Conservation (phyloP, 1,140 invertebrate genomes). For the Radopholus similis region DNA sequence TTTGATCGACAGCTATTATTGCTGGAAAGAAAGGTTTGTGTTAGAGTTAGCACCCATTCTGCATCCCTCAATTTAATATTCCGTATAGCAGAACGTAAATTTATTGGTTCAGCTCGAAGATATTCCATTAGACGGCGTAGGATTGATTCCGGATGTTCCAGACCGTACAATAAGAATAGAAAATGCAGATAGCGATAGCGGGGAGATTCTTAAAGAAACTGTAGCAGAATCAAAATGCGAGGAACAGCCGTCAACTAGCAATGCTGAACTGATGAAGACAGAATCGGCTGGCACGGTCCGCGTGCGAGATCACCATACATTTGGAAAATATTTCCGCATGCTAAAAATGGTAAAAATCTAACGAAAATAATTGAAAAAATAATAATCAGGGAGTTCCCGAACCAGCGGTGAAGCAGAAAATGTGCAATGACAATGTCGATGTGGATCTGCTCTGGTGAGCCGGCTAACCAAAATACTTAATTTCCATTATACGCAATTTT, state of each 20-base stretch:
- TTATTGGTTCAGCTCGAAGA: background rate
- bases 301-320: slow-evolving; percentile 24
- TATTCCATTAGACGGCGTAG: background rate
- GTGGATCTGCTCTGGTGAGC: slow-evolving; percentile 14
- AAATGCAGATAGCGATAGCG: background rate
- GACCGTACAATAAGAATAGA: background rate
- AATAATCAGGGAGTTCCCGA: slow-evolving; percentile 20
- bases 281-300: slow-evolving; percentile 7
- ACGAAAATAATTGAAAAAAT: background rate
- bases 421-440: slow-evolving; percentile 25
- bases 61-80: slow-evolving; percentile 16
- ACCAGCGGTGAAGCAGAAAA: slow-evolving; percentile 28
- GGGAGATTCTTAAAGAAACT: background rate
- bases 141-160: too few relatives aligned
- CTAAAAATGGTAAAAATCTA: slow-evolving; percentile 1
- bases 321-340: slow-evolving; percentile 34
- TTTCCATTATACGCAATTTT: background rate
- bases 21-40: background rate
- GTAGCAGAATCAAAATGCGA: background rate
- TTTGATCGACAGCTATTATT: slow-evolving; percentile 1
- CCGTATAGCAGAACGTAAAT: slow-evolving; percentile 13
- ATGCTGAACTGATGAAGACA: background rate
- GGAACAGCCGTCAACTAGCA: background rate
- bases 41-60: background rate
- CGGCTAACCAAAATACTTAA: background rate